Percentiles rank a stretch among this genome's conserved stretches.
phyloP scores from a whole-genome alignment of 37 sponge, comb jelly and placozoan genomes.

The Diacarnus erythraeanus region DNA sequence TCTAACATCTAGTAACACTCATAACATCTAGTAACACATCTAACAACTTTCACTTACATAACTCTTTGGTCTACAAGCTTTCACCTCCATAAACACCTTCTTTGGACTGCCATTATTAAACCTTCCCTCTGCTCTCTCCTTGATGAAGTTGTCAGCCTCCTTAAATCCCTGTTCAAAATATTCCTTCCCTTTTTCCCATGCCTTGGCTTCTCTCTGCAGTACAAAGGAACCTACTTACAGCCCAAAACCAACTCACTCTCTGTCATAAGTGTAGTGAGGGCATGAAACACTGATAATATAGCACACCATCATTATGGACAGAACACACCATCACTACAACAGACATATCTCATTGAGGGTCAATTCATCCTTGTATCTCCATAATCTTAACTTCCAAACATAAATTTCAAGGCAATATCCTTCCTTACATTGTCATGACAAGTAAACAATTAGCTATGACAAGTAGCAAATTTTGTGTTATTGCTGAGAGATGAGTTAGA shows the following conservation, averaged over 20 bases:
- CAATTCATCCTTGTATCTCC: neutral
- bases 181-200: neutral
- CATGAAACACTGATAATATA: too few relatives aligned
- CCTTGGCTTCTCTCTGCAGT: neutral
- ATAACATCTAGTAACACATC: too few relatives aligned
- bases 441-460: neutral
- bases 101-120: neutral
- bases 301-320: too few relatives aligned
- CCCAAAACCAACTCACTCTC: too few relatives aligned
- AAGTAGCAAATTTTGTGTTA: neutral
- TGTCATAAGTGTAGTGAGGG: too few relatives aligned
- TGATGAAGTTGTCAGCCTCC: neutral
- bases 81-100: neutral
- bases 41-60: conserved; percentile 15
- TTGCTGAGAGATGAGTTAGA: neutral
- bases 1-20: too few relatives aligned
- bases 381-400: too few relatives aligned
- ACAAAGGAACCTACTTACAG: too few relatives aligned
- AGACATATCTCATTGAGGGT: too few relatives aligned
- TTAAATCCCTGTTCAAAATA: conserved; percentile 4
- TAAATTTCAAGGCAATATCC: too few relatives aligned
- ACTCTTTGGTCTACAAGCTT: conserved; percentile 1
- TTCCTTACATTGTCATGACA: neutral
- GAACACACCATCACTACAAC: too few relatives aligned
- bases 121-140: neutral